Percentiles rank a stretch among this genome's conserved stretches.
These are phyloP conservation scores for Patella depressa DNA, from an alignment of 2,888 invertebrate genomes.

Conservation along the genomic window DNA sequence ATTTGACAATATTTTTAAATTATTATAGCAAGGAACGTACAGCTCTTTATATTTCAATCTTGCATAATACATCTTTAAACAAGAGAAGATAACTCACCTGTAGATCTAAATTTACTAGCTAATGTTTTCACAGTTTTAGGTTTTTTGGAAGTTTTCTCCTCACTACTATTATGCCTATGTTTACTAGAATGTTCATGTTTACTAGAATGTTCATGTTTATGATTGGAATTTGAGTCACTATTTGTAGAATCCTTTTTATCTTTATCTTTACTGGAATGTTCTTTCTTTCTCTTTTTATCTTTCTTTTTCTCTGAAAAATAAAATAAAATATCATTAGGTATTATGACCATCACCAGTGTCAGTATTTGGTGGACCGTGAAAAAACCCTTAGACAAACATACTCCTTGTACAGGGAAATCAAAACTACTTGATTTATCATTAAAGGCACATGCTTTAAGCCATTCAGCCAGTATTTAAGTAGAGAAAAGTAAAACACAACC, in stretches of 20 bases:
- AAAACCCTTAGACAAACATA: too few relatives aligned
- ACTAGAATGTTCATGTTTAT: not conserved
- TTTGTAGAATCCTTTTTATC: slow-evolving; percentile 66
- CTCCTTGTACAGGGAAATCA: too few relatives aligned
- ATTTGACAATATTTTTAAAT: too few relatives aligned
- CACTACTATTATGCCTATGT: slow-evolving; percentile 28
- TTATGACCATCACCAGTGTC: too few relatives aligned
- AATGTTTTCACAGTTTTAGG: slow-evolving; percentile 93
- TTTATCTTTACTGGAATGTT: slow-evolving; percentile 31
- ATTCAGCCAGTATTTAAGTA: too few relatives aligned
- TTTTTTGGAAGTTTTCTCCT: slow-evolving; percentile 70
- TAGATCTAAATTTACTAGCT: slow-evolving; percentile 91
- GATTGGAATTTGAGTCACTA: not conserved
- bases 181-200: slow-evolving; percentile 20
- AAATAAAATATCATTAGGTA: not conserved
- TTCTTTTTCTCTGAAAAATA: slow-evolving; percentile 57
- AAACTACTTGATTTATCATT: too few relatives aligned
- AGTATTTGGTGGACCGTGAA: too few relatives aligned
- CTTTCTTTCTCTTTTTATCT: slow-evolving; percentile 70
- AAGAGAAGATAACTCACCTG: slow-evolving; percentile 73
- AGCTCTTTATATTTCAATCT: too few relatives aligned
- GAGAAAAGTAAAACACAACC: too few relatives aligned
- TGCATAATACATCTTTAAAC: not conserved
- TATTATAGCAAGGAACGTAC: too few relatives aligned
- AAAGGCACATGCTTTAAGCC: too few relatives aligned